Evolutionary conservation across 2,113 vertebrate species (phyloP), one percentile per base, ranked within the genome.

Genomic region (Ochotona princeps): DNA sequence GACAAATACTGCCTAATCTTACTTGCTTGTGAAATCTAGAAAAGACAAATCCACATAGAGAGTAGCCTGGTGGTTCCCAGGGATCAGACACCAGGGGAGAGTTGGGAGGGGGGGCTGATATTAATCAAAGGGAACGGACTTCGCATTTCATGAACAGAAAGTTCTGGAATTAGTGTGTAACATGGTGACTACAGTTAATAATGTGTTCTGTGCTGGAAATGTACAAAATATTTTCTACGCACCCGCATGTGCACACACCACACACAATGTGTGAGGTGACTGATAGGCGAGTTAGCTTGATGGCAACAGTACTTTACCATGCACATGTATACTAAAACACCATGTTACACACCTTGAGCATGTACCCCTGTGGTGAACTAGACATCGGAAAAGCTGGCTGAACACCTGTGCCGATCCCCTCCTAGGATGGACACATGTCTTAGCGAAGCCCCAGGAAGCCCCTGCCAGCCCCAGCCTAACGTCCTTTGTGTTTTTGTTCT

Each of bases 401-500:
- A 49, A n/a, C 26, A 69, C 15, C 17, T 2, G n/a, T 57, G 15
- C 11, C 25, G 28, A 28, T 83, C 75, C n/a, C 30, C 51, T 65
- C 63, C 63, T 18, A 57, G 26, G 57, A 73, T 44, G 67, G 26
- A 51, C 80, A 38, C 65, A 82, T 75, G 25, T 23, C 4, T 57
- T 28, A 35, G 49, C 69, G 61, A 15, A 44, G 60, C 25, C 76
- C 75, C 35, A 35, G 73, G 47, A 60, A 65, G 73, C 15, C 54
- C 26, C 7, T 73, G 38, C 57, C n/a, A 73, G 54, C 67, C 32
- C 49, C 69, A 73, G 35, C 70, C 75, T 97, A 95, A 98, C 54
- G 87, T 23, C 28, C 10, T 92, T 87, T 95, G 75, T 96, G 0
- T 97, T 74, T 97, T 97, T 97, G 83, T 95, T 94, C 93, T 61